Conservation (phyloP, 1,140 invertebrate genomes). For the Bombus picipes region DNA sequence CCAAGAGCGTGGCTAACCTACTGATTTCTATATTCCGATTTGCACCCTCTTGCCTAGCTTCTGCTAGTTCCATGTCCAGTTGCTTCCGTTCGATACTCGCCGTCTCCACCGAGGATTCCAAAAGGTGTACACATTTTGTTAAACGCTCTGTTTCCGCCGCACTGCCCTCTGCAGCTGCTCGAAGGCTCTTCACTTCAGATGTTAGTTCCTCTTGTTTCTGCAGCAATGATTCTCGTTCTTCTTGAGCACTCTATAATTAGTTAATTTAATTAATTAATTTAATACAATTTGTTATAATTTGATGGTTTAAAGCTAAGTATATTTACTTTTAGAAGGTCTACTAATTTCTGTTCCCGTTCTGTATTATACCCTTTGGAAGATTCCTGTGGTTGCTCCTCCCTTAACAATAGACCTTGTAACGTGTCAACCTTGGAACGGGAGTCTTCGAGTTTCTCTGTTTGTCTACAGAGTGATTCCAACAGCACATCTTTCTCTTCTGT, state of each 20-base stretch:
- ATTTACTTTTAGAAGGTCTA: conserved; percentile 90
- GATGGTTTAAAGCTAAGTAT: conserved; percentile 9
- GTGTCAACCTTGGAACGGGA: conserved; percentile 88
- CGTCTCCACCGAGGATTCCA: conserved; percentile 89
- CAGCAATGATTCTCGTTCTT: conserved; percentile 88
- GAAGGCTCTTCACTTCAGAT: conserved; percentile 84
- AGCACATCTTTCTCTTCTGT: conserved; percentile 94
- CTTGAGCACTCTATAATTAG: conserved; percentile 87
- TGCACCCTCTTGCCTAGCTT: conserved; percentile 85
- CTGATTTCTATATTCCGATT: conserved; percentile 88
- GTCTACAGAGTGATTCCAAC: conserved; percentile 94
- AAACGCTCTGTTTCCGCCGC: conserved; percentile 85
- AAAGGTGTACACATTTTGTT: conserved; percentile 86
- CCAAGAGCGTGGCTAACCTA: conserved; percentile 89
- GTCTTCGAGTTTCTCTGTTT: conserved; percentile 95
- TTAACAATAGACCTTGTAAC: conserved; percentile 87
- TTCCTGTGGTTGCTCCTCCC: conserved; percentile 86
- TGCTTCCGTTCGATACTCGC: conserved; percentile 88
- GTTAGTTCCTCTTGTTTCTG: conserved; percentile 92
- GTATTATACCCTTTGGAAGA: conserved; percentile 83
- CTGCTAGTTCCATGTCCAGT: conserved; percentile 87
- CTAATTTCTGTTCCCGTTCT: conserved; percentile 91
- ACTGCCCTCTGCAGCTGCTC: conserved; percentile 82
- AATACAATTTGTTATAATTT: not conserved
- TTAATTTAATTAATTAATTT: conserved; percentile 10